These are phyloP conservation scores for Prietella phreatophila DNA, from an alignment of 2,113 vertebrate genomes.

Conservation along the genomic window DNA sequence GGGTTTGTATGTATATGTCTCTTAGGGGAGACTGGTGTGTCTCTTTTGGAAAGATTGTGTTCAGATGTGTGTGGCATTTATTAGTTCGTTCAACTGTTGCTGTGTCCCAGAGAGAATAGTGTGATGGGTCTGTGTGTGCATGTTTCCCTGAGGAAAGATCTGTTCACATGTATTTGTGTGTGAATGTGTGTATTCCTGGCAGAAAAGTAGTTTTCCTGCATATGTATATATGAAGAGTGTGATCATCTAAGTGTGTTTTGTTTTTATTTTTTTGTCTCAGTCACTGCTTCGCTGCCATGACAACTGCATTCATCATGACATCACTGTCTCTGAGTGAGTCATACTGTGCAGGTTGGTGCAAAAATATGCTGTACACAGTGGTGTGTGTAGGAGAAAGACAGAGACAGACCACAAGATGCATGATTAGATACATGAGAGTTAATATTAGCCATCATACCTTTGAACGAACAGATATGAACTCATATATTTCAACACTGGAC, in stretches of 20 bases:
- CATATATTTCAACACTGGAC: neutral
- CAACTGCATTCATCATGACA: slow-evolving; percentile 66
- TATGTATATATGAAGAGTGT: neutral
- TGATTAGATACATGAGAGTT: neutral
- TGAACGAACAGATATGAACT: neutral
- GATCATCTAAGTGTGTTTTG: neutral
- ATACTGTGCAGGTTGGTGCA: slow-evolving; percentile 50
- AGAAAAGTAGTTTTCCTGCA: neutral
- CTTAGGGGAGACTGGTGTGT: neutral
- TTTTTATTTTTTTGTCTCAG: slow-evolving; percentile 5
- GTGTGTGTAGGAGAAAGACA: slow-evolving; percentile 35
- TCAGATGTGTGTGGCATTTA: neutral
- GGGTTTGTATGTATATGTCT: neutral
- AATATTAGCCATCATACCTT: neutral
- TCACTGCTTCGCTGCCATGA: slow-evolving; percentile 62
- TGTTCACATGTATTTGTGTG: neutral
- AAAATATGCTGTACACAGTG: slow-evolving; percentile 26
- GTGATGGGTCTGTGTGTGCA: neutral
- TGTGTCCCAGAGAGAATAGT: neutral
- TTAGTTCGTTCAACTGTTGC: neutral
- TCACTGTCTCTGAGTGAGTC: slow-evolving; percentile 70
- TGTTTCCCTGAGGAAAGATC: neutral
- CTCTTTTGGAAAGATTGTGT: neutral
- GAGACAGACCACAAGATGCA: neutral
- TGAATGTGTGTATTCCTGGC: slow-evolving; percentile 11